phyloP scores from a whole-genome alignment of 2,888 invertebrate genomes.

The Ferdinandea cuprea region DNA sequence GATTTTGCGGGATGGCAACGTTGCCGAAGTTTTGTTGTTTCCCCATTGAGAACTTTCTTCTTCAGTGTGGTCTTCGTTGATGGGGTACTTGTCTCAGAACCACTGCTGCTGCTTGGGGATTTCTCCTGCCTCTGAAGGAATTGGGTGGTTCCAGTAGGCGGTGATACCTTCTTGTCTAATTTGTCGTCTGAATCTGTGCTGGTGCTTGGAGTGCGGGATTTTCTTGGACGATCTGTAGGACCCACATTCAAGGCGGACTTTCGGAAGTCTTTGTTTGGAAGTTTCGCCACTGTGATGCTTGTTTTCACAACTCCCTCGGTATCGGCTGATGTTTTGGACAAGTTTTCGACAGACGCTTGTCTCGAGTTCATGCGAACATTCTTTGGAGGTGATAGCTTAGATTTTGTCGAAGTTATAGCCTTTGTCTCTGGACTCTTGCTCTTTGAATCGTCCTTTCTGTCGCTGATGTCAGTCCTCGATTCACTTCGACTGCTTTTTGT shows the following conservation, averaged over 20 bases:
- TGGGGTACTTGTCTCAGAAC: conserved; percentile 84
- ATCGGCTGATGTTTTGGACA: conserved; percentile 78
- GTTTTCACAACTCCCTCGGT: conserved; percentile 83
- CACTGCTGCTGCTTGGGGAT: conserved; percentile 83
- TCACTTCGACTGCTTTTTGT: conserved; percentile 75
- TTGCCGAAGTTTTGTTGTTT: conserved; percentile 82
- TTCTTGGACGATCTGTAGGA: conserved; percentile 82
- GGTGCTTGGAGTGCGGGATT: conserved; percentile 82
- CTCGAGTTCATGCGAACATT: conserved; percentile 78
- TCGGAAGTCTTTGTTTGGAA: conserved; percentile 88
- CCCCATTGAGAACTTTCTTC: conserved; percentile 80
- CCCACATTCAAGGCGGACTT: conserved; percentile 89
- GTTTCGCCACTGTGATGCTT: conserved; percentile 81
- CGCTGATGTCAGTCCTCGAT: conserved; percentile 67
- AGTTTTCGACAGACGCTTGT: conserved; percentile 80
- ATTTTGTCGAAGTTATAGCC: conserved; percentile 75
- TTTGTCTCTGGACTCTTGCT: conserved; percentile 62
- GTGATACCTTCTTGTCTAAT: conserved; percentile 52
- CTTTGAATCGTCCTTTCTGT: conserved; percentile 75
- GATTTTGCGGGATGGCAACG: conserved; percentile 76
- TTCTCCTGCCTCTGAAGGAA: conserved; percentile 78
- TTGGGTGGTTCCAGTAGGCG: conserved; percentile 73
- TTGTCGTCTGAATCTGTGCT: conserved; percentile 81
- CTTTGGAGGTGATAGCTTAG: conserved; percentile 81
- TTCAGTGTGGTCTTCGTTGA: conserved; percentile 76